Percentiles rank a stretch among this genome's conserved stretches.
Conservation (phyloP, 64 coral and sea anemone species). For the Pocillopora damicornis region DNA sequence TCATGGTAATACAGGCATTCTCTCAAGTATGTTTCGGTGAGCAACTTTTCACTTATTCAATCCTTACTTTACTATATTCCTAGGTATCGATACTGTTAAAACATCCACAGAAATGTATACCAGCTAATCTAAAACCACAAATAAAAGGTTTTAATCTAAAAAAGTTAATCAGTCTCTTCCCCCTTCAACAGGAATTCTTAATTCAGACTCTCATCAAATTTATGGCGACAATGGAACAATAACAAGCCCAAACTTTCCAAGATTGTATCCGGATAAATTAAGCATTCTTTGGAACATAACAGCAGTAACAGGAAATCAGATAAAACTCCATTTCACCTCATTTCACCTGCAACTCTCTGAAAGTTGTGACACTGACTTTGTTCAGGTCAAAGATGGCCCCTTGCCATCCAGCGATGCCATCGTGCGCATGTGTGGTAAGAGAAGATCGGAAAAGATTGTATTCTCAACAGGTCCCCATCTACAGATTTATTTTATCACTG, state of each 20-base stretch:
- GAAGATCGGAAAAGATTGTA: neutral
- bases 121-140: too few relatives aligned
- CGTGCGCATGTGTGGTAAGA: slow-evolving; percentile 14
- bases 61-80: too few relatives aligned
- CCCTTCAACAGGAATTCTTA: neutral
- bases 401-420: slow-evolving; percentile 9
- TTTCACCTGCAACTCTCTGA: neutral
- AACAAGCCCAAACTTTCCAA: slow-evolving; percentile 22
- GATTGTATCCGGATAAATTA: neutral
- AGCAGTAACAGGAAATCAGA: neutral
- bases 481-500: slow-evolving; percentile 14
- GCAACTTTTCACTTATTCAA: too few relatives aligned
- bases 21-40: too few relatives aligned
- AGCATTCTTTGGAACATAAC: slow-evolving; percentile 22
- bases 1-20: too few relatives aligned
- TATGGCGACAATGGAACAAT: neutral
- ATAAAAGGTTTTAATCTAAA: too few relatives aligned
- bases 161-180: too few relatives aligned
- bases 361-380: neutral
- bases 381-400: slow-evolving; percentile 24
- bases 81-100: too few relatives aligned
- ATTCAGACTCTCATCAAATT: neutral
- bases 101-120: too few relatives aligned
- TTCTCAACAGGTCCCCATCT: slow-evolving; percentile 7
- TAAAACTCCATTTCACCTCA: slow-evolving; percentile 24